phyloP scores from a whole-genome alignment of 1,140 invertebrate species.

The Neelides sp. region DNA sequence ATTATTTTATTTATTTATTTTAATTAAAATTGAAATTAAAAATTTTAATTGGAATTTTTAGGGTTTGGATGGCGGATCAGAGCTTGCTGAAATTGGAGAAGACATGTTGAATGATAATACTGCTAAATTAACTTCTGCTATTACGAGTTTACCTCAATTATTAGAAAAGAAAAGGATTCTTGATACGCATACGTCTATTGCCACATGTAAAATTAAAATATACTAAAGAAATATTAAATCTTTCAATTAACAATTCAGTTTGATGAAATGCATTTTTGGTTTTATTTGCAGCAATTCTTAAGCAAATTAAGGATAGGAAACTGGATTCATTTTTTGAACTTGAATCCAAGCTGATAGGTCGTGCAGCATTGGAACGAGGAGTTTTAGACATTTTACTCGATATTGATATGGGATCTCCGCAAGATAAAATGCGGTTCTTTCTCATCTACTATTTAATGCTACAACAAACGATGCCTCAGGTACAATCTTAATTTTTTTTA shows the following conservation, averaged over 20 bases:
- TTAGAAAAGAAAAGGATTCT: constrained; percentile 94
- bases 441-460: constrained; percentile 85
- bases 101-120: constrained; percentile 85
- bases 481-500: constrained; percentile 27
- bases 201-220: constrained; percentile 53
- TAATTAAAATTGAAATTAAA: constrained; percentile 7
- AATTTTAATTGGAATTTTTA: constrained; percentile 1
- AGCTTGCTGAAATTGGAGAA: constrained; percentile 36
- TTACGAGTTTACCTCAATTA: constrained; percentile 87
- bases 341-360: constrained; percentile 94
- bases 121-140: constrained; percentile 80
- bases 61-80: constrained; percentile 14
- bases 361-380: constrained; percentile 53
- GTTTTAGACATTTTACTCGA: constrained; percentile 72
- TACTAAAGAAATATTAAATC: constrained; percentile 13
- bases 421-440: constrained; percentile 90
- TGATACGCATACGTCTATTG: constrained; percentile 96
- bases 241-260: too few relatives aligned
- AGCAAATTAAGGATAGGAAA: constrained; percentile 78
- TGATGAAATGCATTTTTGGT: background rate
- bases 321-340: constrained; percentile 93
- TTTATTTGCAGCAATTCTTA: constrained; percentile 55
- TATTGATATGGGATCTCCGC: constrained; percentile 65
- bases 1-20: constrained; percentile 6
- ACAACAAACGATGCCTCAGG: constrained; percentile 60